A percentile compares a stretch with the other conserved stretches of the same genome.
Evolutionary conservation across 2,113 vertebrate species (phyloP).

Genomic region (Labeo rohita): DNA sequence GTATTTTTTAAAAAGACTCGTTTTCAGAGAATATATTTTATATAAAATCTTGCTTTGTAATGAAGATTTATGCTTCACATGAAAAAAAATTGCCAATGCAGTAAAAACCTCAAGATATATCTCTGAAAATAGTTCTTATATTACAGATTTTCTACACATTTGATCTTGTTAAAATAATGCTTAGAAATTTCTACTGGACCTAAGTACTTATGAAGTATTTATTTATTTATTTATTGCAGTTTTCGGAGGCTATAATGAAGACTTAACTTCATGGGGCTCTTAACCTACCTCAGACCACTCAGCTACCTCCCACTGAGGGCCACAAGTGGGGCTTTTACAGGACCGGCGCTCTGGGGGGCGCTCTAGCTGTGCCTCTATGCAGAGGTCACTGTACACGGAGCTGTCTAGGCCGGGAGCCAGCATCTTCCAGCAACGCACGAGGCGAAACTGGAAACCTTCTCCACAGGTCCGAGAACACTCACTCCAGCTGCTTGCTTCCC

Average conservation of each 20-base stretch:
- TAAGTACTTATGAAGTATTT: background rate
- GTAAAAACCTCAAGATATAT: too few relatives aligned
- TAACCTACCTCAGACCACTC: constrained; percentile 91
- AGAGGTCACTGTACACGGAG: constrained; percentile 95
- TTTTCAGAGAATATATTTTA: too few relatives aligned
- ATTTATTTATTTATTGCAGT: background rate
- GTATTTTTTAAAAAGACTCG: background rate
- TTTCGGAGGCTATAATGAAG: background rate
- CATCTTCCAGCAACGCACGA: constrained; percentile 99
- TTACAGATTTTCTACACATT: background rate
- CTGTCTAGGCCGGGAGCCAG: constrained; percentile 94
- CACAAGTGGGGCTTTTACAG: constrained; percentile 92
- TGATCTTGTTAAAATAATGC: background rate
- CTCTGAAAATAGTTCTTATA: too few relatives aligned
- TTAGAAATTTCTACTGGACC: background rate
- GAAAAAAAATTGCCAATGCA: too few relatives aligned
- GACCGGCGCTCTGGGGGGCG: constrained; percentile 87
- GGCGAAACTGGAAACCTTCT: constrained; percentile 92
- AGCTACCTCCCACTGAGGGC: constrained; percentile 97
- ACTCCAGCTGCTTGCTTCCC: constrained; percentile 98
- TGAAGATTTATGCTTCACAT: too few relatives aligned
- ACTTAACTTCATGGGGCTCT: background rate
- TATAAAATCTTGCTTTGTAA: too few relatives aligned
- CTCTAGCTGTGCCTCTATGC: constrained; percentile 87
- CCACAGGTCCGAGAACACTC: constrained; percentile 96